These are phyloP conservation scores for Casuarius casuarius DNA, from an alignment of 2,113 vertebrate species.

Conservation along the genomic window DNA sequence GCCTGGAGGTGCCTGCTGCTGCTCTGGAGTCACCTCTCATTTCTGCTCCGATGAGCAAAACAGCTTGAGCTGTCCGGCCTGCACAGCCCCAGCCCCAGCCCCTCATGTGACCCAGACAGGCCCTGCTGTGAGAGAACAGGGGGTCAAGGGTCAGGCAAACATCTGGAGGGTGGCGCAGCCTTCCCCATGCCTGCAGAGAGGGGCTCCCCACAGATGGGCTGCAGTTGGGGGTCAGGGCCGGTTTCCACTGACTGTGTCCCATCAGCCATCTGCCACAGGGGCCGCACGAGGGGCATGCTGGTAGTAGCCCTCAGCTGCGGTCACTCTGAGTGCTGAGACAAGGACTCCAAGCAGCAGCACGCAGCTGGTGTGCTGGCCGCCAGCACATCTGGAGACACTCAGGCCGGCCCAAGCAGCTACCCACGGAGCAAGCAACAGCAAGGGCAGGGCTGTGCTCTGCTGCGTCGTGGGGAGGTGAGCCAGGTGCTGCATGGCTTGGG, in stretches of 20 bases:
- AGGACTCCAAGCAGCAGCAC: neutral
- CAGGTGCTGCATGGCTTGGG: neutral
- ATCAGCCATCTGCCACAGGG: fast-evolving
- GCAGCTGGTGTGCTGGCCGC: neutral
- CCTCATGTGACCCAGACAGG: slow-evolving; percentile 31
- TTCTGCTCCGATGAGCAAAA: fast-evolving
- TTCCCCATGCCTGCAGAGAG: fast-evolving
- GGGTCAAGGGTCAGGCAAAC: slow-evolving; percentile 27
- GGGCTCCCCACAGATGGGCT: neutral
- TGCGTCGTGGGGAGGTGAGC: neutral
- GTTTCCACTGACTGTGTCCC: neutral
- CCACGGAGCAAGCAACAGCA: fast-evolving
- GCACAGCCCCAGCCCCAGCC: neutral
- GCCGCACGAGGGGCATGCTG: neutral
- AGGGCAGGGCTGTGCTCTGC: neutral
- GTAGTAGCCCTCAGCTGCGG: neutral
- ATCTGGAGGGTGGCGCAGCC: slow-evolving; percentile 31
- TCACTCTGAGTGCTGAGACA: neutral
- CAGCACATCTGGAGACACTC: neutral
- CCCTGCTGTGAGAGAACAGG: slow-evolving; percentile 23
- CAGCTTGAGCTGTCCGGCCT: neutral
- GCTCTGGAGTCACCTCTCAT: neutral
- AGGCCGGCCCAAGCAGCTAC: neutral
- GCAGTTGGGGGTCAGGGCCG: neutral
- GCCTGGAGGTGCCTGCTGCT: neutral